Conservation (phyloP, 2,113 vertebrate species). For the Etia nguti region DNA sequence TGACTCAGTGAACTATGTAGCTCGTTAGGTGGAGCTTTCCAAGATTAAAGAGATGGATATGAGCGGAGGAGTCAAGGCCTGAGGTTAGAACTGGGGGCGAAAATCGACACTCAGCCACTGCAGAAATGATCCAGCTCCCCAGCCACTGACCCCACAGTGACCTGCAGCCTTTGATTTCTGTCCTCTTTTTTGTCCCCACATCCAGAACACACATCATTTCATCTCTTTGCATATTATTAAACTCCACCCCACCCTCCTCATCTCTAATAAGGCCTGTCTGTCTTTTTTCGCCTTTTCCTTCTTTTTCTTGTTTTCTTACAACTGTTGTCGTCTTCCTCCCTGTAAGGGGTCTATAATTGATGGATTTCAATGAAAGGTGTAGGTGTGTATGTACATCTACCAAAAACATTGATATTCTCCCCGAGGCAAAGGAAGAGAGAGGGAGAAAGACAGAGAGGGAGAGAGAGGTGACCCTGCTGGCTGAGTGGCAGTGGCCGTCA, state of each 20-base stretch:
- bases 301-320: not conserved
- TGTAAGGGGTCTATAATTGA: constrained; percentile 58
- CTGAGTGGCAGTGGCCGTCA: constrained; percentile 78
- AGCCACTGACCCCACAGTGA: constrained; percentile 91
- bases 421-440: constrained; percentile 70
- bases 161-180: constrained; percentile 92
- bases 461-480: constrained; percentile 75
- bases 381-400: constrained; percentile 71
- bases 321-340: constrained; percentile 29
- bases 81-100: constrained; percentile 51
- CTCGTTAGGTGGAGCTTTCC: constrained; percentile 62
- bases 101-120: constrained; percentile 81
- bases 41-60: constrained; percentile 71
- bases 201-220: constrained; percentile 81
- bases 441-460: constrained; percentile 39
- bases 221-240: constrained; percentile 87
- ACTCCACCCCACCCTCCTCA: constrained; percentile 76
- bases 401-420: constrained; percentile 75
- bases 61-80: constrained; percentile 58
- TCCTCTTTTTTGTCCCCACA: constrained; percentile 85
- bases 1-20: constrained; percentile 53
- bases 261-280: constrained; percentile 79
- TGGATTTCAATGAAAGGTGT: constrained; percentile 63
- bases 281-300: constrained; percentile 63
- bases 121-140: constrained; percentile 79